Base-by-base conservation (phyloP, 2,888 invertebrate genomes). In the Biston betularia region DNA sequence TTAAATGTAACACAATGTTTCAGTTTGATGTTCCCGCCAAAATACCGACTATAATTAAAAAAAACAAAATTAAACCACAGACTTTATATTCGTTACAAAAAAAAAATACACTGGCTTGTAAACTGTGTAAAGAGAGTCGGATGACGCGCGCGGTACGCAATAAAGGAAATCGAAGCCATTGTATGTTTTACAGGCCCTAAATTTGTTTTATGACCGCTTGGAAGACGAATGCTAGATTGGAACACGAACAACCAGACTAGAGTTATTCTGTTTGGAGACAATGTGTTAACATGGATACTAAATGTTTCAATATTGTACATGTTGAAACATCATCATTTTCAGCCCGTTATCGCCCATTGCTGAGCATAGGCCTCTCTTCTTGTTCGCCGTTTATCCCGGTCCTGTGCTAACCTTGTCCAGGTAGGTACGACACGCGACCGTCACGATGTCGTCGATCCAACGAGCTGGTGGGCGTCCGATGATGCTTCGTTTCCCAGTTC, bases 151-250 rank as follows among this genome's bases (percentile, higher is more conserved):
- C 77, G 77, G 84, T 78, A 84, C 79, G 81, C 80, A 85, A 85
- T 87, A 87, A 88, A 86, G 79, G 77, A 84, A 87, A 88, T 88
- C 88, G 86, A 88, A 85, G 85, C 82, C 71, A 82, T 87, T 84
- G 82, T 81, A 74, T 71, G 79, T 84, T 89, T 89, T 89, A 88
- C 85, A 80, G 84, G 78, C 70, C 78, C 79, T 88, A 86, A 88
- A 89, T 86, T 85, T 83, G 79, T 86, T 88, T 87, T 83, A 89
- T 75, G 79, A 74, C 78, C 75, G 69, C 73, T 78, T 67, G 76
- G 75, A 76, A 75, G 73, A 70, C 68, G 68, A 68, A 77, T 76
- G 68, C 70, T 60, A 58, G 69, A 71, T 69, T 67, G 66, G 72
- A 68, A 75, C 73, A 68, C 72, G 71, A 63, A 68, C 61, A 61